Base-by-base conservation (phyloP, 2,888 invertebrate species). In the Campoplex capitator region DNA sequence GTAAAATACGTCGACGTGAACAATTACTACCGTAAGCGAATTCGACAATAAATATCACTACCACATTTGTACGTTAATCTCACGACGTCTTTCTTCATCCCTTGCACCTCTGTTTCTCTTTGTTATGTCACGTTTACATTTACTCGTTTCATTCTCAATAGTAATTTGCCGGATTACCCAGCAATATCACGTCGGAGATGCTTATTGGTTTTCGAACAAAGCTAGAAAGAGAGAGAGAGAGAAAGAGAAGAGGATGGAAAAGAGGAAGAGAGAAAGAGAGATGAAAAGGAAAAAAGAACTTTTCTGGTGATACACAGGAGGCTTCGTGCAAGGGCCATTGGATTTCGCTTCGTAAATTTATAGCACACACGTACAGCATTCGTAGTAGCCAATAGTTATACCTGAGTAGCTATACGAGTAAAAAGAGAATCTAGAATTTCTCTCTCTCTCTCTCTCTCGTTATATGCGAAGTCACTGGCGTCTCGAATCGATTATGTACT, bases 191-290 rank as follows among this genome's bases (percentile, higher is more conserved):
- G 82, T 85, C 87, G 85, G 51, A 79, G 84, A 84, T 87, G 84
- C 82, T 87, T 87, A 87, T 87, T 87, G 86, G 86, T 87, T 87
- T 85, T 87, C 73, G 80, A 84, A 87, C 88, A 80, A 88, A 87
- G 85, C 74, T 76, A 67, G 56, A 56, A 11, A 58, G 42, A 45
- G 38, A 74, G 83, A 32, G 56, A 35, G 45, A 65, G 48, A 42
- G 70, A 79, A 23, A 67, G 62, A 28, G 58, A 76, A 51, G 42
- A 65, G 77, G 51, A 51, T 32, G 45, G 32, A 51, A 48, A 76
- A 48, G 54, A 1, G 35, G 67, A 45, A 23, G 45, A 42, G 42
- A 51, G 35, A 56, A 74, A 62, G 45, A 78, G 13, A 11, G 42
- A 71, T 48, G 35, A 74, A 78, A 45, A 70, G 38, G n/a, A 80